Percentiles rank a stretch among this genome's conserved stretches.
These are phyloP conservation scores for Phymorhynchus buccinoides DNA, from an alignment of 1,140 invertebrate species.

Conservation along the genomic window DNA sequence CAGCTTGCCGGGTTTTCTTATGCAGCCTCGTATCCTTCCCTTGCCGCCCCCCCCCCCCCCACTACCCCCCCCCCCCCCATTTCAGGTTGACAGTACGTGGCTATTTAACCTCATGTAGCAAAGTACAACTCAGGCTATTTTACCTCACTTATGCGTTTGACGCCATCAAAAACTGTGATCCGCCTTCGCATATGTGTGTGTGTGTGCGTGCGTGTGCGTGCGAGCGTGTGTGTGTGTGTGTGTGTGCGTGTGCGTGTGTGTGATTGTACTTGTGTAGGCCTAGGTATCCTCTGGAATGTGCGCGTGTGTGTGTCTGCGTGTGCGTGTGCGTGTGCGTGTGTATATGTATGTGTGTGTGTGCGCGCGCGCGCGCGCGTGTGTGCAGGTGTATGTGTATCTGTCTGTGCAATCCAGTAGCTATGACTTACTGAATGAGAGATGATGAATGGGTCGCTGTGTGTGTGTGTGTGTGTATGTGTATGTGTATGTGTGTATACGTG, in stretches of 20 bases:
- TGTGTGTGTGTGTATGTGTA: constrained; percentile 10
- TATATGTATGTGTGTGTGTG: neutral
- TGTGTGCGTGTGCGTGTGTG: neutral
- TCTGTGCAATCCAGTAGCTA: too few relatives aligned
- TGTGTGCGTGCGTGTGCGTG: constrained; percentile 12
- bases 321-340: neutral
- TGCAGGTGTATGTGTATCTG: neutral
- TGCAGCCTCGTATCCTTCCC: neutral
- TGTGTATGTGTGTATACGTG: neutral
- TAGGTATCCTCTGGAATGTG: neutral
- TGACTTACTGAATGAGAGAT: too few relatives aligned
- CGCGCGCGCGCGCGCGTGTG: constrained; percentile 15
- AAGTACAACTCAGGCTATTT: neutral
- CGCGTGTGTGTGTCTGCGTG: neutral
- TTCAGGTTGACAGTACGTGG: neutral
- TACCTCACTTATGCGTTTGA: too few relatives aligned
- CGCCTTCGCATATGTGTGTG: neutral
- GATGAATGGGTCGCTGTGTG: neutral
- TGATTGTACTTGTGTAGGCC: neutral
- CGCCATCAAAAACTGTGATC: neutral
- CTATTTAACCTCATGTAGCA: neutral
- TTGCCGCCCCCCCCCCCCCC: neutral
- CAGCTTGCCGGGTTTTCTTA: neutral
- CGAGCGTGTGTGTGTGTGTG: neutral
- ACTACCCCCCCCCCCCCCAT: neutral